Percentiles rank a stretch among this genome's conserved stretches.
These are phyloP conservation scores for Rousettus leschenaultii DNA, from an alignment of 2,113 vertebrate genomes.

Conservation along the genomic window DNA sequence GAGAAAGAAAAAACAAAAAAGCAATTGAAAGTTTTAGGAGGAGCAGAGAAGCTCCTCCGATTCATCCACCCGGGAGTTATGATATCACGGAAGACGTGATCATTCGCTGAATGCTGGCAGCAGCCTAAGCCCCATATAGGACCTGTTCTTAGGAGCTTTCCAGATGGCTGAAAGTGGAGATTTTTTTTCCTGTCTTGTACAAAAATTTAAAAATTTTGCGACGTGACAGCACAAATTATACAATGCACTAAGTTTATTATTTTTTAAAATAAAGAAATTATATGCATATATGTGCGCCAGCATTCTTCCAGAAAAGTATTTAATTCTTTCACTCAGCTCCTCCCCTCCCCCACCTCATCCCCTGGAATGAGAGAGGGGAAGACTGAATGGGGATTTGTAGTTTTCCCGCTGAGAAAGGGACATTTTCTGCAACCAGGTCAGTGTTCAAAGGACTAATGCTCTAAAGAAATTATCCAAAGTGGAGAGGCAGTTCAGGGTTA, in stretches of 20 bases:
- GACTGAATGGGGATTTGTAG: slow-evolving; percentile 52
- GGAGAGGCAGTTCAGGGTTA: slow-evolving; percentile 65
- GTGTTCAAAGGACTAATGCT: slow-evolving; percentile 59
- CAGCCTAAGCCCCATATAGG: not conserved
- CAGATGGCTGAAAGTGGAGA: not conserved
- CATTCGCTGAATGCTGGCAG: not conserved
- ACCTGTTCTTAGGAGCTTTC: slow-evolving; percentile 36
- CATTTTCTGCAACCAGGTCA: slow-evolving; percentile 64
- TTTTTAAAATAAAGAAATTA: not conserved
- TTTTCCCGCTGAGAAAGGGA: slow-evolving; percentile 54
- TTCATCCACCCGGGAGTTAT: slow-evolving; percentile 5
- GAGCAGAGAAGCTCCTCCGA: not conserved
- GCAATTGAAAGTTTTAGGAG: slow-evolving; percentile 18
- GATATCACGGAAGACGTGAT: slow-evolving; percentile 2
- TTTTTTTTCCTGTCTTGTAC: not conserved
- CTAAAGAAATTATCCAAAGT: slow-evolving; percentile 53
- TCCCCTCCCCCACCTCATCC: not conserved
- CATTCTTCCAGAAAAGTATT: not conserved
- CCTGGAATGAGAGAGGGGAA: slow-evolving; percentile 9
- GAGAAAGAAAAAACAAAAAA: slow-evolving; percentile 49
- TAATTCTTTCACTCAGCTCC: not conserved
- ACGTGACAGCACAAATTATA: not conserved
- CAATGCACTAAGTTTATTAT: not conserved
- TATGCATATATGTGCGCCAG: not conserved
- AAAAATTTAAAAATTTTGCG: not conserved